Evolutionary conservation across 2,888 invertebrate species (phyloP).

Genomic region (Mycalesis mineus): DNA sequence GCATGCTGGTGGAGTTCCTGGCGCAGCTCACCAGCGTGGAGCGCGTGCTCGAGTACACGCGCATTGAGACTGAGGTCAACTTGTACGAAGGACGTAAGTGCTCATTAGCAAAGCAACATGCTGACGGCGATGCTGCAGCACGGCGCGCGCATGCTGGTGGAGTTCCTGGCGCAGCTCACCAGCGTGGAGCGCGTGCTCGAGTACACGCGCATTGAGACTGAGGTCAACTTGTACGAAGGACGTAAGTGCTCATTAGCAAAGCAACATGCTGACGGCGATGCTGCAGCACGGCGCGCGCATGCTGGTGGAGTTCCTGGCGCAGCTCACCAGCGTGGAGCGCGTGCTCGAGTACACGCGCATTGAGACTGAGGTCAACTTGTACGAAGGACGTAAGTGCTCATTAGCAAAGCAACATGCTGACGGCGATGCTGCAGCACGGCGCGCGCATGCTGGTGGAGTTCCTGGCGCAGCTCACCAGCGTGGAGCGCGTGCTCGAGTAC

Average conservation of each 20-base stretch:
- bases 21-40: conserved; percentile 90
- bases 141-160: conserved; percentile 91
- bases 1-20: conserved; percentile 89
- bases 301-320: too few relatives aligned
- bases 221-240: conserved; percentile 74
- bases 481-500: too few relatives aligned
- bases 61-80: conserved; percentile 80
- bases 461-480: too few relatives aligned
- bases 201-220: conserved; percentile 83
- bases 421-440: too few relatives aligned
- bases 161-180: conserved; percentile 86
- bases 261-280: too few relatives aligned
- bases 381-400: too few relatives aligned
- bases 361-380: too few relatives aligned
- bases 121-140: conserved; percentile 82
- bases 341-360: too few relatives aligned
- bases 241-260: conserved; percentile 52
- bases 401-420: too few relatives aligned
- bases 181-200: conserved; percentile 91
- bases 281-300: too few relatives aligned
- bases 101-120: conserved; percentile 69
- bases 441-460: too few relatives aligned
- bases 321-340: too few relatives aligned
- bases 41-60: conserved; percentile 88
- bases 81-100: conserved; percentile 66